Conservation (phyloP, 2,113 vertebrate species). For the Lycaon pictus region DNA sequence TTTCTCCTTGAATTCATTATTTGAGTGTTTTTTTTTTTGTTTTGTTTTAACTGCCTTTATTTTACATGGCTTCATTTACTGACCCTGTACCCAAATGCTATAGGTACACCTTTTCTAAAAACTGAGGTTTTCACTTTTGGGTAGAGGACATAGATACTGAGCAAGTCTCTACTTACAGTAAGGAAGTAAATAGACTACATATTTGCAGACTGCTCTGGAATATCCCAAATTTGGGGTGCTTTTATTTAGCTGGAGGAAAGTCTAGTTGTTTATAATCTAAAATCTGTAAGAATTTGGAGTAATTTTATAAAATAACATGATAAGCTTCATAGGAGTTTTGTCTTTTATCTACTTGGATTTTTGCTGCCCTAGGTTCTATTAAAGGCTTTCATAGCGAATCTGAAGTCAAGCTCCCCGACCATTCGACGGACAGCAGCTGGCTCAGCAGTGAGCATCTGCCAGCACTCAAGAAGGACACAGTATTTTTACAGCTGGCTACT, state of each 20-base stretch:
- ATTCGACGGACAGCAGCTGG: slow-evolving; percentile 95
- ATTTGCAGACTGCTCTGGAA: background rate
- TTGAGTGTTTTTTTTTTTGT: background rate
- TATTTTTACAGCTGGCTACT: slow-evolving; percentile 99
- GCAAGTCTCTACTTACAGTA: background rate
- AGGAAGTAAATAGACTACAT: background rate
- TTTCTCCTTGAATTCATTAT: background rate
- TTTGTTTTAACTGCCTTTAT: background rate
- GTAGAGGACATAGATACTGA: background rate
- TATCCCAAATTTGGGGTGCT: rapidly evolving
- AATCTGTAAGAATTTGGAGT: background rate
- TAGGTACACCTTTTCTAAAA: background rate
- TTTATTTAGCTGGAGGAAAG: background rate
- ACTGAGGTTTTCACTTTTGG: background rate
- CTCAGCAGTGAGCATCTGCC: slow-evolving; percentile 94
- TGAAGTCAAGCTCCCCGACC: slow-evolving; percentile 96
- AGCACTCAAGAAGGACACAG: slow-evolving; percentile 94
- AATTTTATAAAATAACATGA: background rate
- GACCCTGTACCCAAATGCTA: too few species aligned
- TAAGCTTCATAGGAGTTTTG: background rate
- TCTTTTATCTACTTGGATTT: background rate
- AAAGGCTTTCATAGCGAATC: slow-evolving; percentile 96
- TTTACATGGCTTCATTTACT: background rate
- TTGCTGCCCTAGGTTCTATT: slow-evolving; percentile 90
- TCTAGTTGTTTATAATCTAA: background rate